Base-by-base conservation (phyloP, 2,797 vertebrate species). In the Sebastolobus altivelis region DNA sequence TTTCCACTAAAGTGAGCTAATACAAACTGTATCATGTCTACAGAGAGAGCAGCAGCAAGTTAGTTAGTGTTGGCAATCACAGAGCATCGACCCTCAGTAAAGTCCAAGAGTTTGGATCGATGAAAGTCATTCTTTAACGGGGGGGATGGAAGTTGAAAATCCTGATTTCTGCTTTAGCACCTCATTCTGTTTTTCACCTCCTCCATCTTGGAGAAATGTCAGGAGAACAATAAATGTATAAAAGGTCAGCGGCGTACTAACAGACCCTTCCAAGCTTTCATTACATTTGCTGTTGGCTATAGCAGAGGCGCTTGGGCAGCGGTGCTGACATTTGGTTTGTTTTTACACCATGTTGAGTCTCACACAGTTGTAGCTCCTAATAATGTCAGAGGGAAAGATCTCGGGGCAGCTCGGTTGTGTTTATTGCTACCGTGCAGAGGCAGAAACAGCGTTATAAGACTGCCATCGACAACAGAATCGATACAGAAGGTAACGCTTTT, bases 281-380 rank as follows among this genome's bases (percentile, higher is more conserved):
- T 95, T 95, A 94, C 94, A 82, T 92, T 88, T 89, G 88, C 93
- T 94, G 89, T 87, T 88, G 91, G 90, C 93, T 93, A 88, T 87
- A 86, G 90, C 85, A 75, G 88, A 89, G 84, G 91, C 90, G 90
- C 92, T 81, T 55, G 91, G 90, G 91, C 94, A 92, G 40, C 65
- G 29, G 89, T 54, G 93, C 86, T 96, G 95, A 96, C 95, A 96
- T 95, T 96, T 95, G 93, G 94, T 96, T 96, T 95, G 95, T 96
- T 96, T 96, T 95, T 93, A 94, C 95, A 94, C 92, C 87, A 75
- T 90, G 94, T 94, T 92, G 92, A 90, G 91, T 93, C 90, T 91
- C 93, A 91, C 93, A 92, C 90, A 80, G 90, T 89, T 92, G 92
- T 90, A 94, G 89, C 93, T 92, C 93, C 95, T 95, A 94, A 95